Base-by-base conservation (phyloP, 2,113 vertebrate species). In the Hippoglossus stenolepis region DNA sequence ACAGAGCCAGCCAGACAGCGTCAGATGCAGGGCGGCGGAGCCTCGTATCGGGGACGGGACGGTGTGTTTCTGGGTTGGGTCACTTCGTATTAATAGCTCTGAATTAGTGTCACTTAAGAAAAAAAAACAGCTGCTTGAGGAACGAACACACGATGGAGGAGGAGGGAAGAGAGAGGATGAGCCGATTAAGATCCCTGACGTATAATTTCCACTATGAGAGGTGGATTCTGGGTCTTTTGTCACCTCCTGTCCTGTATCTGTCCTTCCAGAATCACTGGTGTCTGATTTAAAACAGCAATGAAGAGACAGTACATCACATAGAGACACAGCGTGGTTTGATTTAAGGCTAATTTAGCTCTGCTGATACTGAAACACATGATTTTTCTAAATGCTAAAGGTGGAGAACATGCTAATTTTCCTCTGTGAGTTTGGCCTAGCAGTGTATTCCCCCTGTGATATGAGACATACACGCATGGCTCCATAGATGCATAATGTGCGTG, bases 61-160 rank as follows among this genome's bases (percentile, higher is more conserved):
- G 2, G 26, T 51, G 75, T 71, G 76, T 85, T 88, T 90, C 84
- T 84, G 86, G 54, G 80, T 67, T 70, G 82, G 79, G 79, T 83
- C 65, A 63, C 56, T 70, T 75, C 7, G 49, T 91, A 86, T 89
- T 89, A 86, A 86, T 91, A 91, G 77, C 86, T 74, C 47, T 49
- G 43, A 85, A 82, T 67, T 71, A 70, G 77, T 82, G 79, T 80
- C 72, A 66, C 68, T 75, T 72, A 7, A 31, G 7, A 31, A 31
- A 62, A 85, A 54, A 65, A 81, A 83, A 60, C 51, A 80, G 76
- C 63, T 66, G 64, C 20, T 68, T n/a, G 6, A 71, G 17, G 45
- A 72, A 17, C 65, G 26, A 65, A 11, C 61, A 21, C 40, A 40
- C 1, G 23, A 11, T 17, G 26, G 10, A 70, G 21, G 14, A 65